Base-by-base conservation (phyloP, 2,113 vertebrate species). In the Podilymbus podiceps region DNA sequence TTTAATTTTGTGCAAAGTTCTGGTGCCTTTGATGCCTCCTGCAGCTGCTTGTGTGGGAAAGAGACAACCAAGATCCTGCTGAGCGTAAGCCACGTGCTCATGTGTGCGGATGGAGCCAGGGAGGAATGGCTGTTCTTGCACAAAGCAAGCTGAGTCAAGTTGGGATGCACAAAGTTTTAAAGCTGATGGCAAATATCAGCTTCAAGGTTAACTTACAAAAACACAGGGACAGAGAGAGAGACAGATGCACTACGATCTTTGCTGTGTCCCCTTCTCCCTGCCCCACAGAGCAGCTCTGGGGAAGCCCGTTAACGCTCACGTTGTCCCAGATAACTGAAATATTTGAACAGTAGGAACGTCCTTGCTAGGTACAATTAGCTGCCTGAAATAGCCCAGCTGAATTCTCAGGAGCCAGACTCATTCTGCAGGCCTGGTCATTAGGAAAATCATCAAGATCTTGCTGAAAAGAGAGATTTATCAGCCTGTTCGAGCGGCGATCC, bases 361-460 rank as follows among this genome's bases (percentile, higher is more conserved):
- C 96, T 94, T 96, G 85, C 72, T 86, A 46, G 40, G 76, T 93
- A 85, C 93, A 95, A 93, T 94, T 66, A 95, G n/a, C 85, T 85
- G 68, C 75, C 90, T 86, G 88, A 88, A 96, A 94, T 90, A 95
- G 49, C 63, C 42, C 56, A 64, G 79, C 6, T 4, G 52, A 90
- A 97, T 75, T 81, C 92, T 93, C 90, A 47, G 75, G 92, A 85
- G 88, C 88, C 88, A 53, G 59, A 58, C 80, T 91, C 28, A 47
- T 76, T 53, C 56, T 59, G 59, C 80, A 56, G 88, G 83, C 68
- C 58, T 89, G 85, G 76, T 64, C 85, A 78, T 94, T 90, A 94
- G 64, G 76, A 94, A 90, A 97, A 89, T 63, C 64, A 81, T 68
- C 79, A 60, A 75, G 83, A 83, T 53, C 49, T 71, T 31, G 30